These are phyloP conservation scores for Marisa cornuarietis DNA, from an alignment of 1,140 invertebrate genomes.

Conservation along the genomic window DNA sequence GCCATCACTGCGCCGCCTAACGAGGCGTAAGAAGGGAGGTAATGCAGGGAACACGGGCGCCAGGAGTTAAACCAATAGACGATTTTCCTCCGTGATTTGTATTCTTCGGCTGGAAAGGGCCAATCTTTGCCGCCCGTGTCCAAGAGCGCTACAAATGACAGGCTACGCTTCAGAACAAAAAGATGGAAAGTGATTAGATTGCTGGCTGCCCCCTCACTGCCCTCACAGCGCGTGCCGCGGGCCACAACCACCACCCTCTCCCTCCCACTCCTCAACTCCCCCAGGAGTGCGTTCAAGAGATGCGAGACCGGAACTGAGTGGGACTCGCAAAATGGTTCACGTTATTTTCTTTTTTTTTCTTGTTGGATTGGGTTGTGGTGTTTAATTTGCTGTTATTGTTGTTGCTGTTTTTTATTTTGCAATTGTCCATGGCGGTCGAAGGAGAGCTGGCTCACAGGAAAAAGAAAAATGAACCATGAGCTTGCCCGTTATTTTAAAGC, in stretches of 20 bases:
- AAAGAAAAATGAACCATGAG: no score
- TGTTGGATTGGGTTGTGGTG: no score
- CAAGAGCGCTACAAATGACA: conserved; percentile 13
- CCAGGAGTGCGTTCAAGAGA: conserved; percentile 6
- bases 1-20: conserved; percentile 8
- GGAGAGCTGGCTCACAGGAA: no score
- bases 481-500: no score
- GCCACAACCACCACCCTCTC: background rate
- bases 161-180: conserved; percentile 19
- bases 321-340: no score
- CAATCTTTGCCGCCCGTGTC: conserved; percentile 19
- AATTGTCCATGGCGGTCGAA: no score
- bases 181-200: conserved; percentile 27
- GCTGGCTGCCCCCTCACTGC: background rate
- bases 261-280: no score
- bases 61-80: conserved; percentile 21
- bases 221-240: background rate
- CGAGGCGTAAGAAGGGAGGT: conserved; percentile 26
- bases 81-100: conserved; percentile 21
- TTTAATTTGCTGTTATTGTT: no score
- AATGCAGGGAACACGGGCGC: conserved; percentile 17
- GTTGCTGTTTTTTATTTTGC: no score
- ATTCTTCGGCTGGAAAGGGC: background rate
- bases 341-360: no score
- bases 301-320: no score